Evolutionary conservation across 2,113 vertebrate species (phyloP).

Genomic region (Ptilorrhoa leucosticta): DNA sequence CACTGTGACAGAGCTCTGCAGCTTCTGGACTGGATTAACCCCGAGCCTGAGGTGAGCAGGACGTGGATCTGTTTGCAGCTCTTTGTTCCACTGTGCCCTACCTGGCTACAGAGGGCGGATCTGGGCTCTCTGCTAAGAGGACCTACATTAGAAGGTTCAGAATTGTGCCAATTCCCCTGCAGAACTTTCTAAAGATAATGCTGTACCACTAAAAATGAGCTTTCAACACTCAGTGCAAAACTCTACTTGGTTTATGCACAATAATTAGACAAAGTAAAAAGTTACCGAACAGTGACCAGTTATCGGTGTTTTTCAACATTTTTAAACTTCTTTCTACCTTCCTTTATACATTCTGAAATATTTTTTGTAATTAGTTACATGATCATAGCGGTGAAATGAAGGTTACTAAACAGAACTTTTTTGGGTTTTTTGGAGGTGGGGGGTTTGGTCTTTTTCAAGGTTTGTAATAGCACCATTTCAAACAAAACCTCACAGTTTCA

Average conservation of each 20-base stretch:
- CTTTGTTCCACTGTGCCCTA: rapidly evolving
- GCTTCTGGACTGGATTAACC: not conserved
- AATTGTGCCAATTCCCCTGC: not conserved
- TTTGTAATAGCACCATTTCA: not conserved
- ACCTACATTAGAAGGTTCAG: not conserved
- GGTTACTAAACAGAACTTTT: not conserved
- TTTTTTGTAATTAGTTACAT: not conserved
- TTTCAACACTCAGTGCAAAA: not conserved
- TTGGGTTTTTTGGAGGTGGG: not conserved
- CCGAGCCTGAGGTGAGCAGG: not conserved
- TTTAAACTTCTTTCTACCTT: not conserved
- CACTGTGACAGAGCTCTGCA: not conserved
- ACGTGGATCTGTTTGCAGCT: rapidly evolving
- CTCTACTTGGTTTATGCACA: not conserved
- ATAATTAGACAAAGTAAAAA: not conserved
- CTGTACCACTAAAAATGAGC: not conserved
- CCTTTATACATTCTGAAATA: not conserved
- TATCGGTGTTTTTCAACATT: not conserved
- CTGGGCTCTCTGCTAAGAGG: not conserved
- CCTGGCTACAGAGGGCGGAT: not conserved
- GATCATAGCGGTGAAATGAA: not conserved
- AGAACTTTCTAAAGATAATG: not conserved
- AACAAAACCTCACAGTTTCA: not conserved
- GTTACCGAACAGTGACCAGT: not conserved
- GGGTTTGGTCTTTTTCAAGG: not conserved